Percentiles rank a stretch among this genome's conserved stretches.
phyloP scores from a whole-genome alignment of 2,113 vertebrate genomes.

The Talpa occidentalis region DNA sequence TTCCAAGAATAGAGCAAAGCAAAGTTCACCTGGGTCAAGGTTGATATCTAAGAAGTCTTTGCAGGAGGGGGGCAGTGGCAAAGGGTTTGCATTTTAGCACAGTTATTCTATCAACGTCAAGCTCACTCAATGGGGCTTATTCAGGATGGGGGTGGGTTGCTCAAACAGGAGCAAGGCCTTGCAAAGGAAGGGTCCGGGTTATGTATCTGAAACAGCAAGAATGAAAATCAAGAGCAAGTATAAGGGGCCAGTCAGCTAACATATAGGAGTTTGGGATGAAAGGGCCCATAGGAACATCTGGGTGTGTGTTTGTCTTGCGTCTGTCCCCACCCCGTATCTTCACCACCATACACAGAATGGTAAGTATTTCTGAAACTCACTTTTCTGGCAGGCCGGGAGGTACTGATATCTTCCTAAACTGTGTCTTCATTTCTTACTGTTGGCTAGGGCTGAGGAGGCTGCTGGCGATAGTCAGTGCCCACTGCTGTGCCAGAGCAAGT shows the following conservation, averaged over 20 bases:
- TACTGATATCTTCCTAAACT: background rate
- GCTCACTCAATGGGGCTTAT: background rate
- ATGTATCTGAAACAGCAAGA: background rate
- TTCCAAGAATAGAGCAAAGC: background rate
- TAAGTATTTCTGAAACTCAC: background rate
- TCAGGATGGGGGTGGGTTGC: background rate
- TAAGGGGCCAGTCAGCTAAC: background rate
- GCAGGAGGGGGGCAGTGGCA: no score
- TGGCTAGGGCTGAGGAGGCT: background rate
- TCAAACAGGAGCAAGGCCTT: background rate
- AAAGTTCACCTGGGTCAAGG: background rate
- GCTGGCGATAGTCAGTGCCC: background rate
- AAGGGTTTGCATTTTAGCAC: background rate
- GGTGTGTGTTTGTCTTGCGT: background rate
- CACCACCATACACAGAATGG: background rate
- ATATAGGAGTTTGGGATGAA: background rate
- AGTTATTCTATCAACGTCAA: background rate
- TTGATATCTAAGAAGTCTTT: background rate
- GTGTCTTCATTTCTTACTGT: background rate
- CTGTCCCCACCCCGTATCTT: fast-evolving
- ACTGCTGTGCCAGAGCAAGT: background rate
- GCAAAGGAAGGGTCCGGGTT: background rate
- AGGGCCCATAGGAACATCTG: background rate
- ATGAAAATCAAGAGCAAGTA: background rate
- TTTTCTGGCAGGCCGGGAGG: background rate